Base-by-base conservation (phyloP, 2,888 invertebrate species). In the Epiperipatus broadwayi region DNA sequence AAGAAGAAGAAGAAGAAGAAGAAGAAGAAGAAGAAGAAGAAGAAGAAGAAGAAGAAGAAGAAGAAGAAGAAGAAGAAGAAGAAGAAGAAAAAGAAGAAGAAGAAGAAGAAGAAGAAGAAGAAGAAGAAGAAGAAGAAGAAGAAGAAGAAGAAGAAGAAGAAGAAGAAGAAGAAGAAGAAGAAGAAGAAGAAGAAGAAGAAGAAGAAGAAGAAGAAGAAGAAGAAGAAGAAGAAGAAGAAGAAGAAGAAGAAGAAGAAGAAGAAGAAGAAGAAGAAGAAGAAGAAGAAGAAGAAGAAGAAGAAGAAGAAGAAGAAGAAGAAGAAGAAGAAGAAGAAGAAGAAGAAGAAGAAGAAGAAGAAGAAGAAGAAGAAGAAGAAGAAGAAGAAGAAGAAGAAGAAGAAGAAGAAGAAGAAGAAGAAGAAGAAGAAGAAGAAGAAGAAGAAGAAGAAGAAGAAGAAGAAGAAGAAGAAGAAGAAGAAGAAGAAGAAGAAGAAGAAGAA, bases 1-100 rank as follows among this genome's bases (percentile, higher is more conserved):
- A 25, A 25, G 25, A 25, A 25, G 25, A 25, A 25, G 25, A 25
- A 25, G 25, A 25, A 25, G 25, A 25, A 25, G 25, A 25, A 25
- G 25, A 25, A 25, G 25, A 25, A 25, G 25, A 25, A 25, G 25
- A 25, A 25, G 25, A 25, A 25, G 25, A 25, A 25, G 25, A 25
- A 25, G 25, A 25, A 25, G 25, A 25, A 25, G 25, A 25, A 25
- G 25, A 25, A 25, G 25, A 25, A 25, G 25, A 25, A 25, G 25
- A 25, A 25, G 25, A 25, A 25, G 25, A 25, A 25, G 25, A 25
- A 25, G 25, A 25, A 25, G 25, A 25, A 25, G 25, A 25, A 25
- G 25, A 25, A 25, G 25, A 25, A 25, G 25, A 25, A 25, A n/a
- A 25, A 25, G 25, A 25, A 25, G 25, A 25, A 25, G 25, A 25